phyloP scores from a whole-genome alignment of 2,888 invertebrate genomes.

The Philopedon plagiatum region DNA sequence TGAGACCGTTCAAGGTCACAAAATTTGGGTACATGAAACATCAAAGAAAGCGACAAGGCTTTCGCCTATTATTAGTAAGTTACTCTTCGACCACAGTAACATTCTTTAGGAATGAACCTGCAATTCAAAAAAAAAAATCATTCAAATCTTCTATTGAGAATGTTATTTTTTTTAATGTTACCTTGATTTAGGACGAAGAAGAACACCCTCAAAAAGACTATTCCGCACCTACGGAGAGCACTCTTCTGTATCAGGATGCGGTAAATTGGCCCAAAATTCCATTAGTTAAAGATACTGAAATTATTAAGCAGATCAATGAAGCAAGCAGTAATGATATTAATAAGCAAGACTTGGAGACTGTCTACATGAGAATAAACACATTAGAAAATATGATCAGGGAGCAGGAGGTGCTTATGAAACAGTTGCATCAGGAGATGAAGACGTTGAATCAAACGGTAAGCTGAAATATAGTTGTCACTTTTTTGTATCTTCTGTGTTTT shows the following conservation, averaged over 20 bases:
- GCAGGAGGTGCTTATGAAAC: slow-evolving; percentile 63
- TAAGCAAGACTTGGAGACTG: slow-evolving; percentile 60
- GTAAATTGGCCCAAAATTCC: slow-evolving; percentile 59
- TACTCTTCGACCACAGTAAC: too few species aligned
- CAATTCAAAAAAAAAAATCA: too few species aligned
- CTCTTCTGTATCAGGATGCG: slow-evolving; percentile 46
- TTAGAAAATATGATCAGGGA: slow-evolving; percentile 64
- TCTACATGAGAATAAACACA: slow-evolving; percentile 61
- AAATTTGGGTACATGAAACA: too few species aligned
- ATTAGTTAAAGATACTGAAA: slow-evolving; percentile 57
- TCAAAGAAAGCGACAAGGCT: too few species aligned
- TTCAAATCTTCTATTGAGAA: slow-evolving; percentile 1
- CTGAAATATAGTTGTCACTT: too few species aligned
- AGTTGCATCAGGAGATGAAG: slow-evolving; percentile 62
- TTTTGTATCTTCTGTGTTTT: too few species aligned
- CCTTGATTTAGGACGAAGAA: slow-evolving; percentile 35
- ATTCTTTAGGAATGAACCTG: too few species aligned
- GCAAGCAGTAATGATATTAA: slow-evolving; percentile 51
- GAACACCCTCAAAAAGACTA: slow-evolving; percentile 56
- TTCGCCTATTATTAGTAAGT: too few species aligned
- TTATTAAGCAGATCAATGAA: slow-evolving; percentile 54
- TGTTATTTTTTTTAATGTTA: background rate
- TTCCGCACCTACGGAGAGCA: slow-evolving; percentile 42
- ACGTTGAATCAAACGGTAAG: slow-evolving; percentile 48
- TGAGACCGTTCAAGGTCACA: too few species aligned